Evolutionary conservation across 2,113 vertebrate genomes (phyloP).

Genomic region (Acanthochromis polyacanthus): DNA sequence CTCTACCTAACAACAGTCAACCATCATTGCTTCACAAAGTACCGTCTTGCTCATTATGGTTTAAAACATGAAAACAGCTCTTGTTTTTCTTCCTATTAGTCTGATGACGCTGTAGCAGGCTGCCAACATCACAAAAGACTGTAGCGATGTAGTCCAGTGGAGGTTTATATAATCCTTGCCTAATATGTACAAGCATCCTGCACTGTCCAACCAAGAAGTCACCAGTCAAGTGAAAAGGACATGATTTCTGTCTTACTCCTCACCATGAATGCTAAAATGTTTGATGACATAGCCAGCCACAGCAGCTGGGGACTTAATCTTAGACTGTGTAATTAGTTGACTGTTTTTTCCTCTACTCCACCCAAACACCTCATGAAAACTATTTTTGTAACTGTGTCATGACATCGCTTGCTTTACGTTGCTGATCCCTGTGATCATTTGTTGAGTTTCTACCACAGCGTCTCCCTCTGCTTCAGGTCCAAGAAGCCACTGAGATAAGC

Average conservation of each 20-base stretch:
- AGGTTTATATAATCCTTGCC: too few relatives aligned
- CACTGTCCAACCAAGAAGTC: conserved; percentile 8
- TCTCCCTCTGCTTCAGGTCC: neutral
- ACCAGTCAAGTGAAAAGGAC: neutral
- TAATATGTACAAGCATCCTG: neutral
- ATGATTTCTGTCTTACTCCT: neutral
- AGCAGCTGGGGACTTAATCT: neutral
- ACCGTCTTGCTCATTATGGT: too few relatives aligned
- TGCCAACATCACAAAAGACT: neutral
- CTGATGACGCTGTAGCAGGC: neutral
- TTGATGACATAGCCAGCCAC: conserved; percentile 1
- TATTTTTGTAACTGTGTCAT: too few relatives aligned
- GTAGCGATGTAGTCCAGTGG: too few relatives aligned
- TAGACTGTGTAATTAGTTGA: neutral
- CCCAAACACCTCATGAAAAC: neutral
- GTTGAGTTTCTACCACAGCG: neutral
- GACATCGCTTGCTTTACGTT: too few relatives aligned
- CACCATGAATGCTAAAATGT: conserved; percentile 1
- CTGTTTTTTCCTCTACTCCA: neutral
- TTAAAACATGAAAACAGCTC: too few relatives aligned
- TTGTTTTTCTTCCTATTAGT: too few relatives aligned
- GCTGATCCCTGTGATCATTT: neutral
- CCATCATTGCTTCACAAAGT: too few relatives aligned
- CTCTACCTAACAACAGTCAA: too few relatives aligned
- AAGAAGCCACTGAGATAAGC: conserved; percentile 2